Evolutionary conservation across 2,113 vertebrate genomes (phyloP).

Genomic region (Opisthocomus hoazin): DNA sequence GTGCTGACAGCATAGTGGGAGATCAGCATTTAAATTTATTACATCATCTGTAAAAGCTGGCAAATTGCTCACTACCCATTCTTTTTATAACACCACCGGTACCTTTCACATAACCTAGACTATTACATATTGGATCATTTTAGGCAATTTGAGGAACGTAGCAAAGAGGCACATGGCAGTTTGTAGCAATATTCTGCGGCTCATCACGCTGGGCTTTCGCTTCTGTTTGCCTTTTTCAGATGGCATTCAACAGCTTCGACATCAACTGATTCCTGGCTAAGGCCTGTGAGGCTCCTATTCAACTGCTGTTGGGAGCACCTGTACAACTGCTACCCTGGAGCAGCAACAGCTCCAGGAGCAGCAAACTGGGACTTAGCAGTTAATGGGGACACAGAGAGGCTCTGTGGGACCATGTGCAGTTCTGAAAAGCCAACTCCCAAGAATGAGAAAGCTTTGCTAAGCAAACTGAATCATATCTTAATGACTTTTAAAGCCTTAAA

Average conservation of each 20-base stretch:
- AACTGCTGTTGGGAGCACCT: neutral
- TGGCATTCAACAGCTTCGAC: neutral
- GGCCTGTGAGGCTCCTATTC: neutral
- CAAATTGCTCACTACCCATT: rapidly evolving
- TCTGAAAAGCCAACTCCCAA: neutral
- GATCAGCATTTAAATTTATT: neutral
- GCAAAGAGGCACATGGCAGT: neutral
- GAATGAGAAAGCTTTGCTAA: neutral
- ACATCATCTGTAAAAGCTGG: neutral
- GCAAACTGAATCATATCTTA: neutral
- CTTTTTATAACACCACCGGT: neutral
- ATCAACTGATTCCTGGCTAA: neutral
- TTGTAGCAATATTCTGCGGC: neutral
- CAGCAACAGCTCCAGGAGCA: neutral
- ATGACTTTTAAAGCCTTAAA: neutral
- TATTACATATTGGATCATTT: neutral
- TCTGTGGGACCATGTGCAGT: neutral
- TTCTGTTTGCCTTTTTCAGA: neutral
- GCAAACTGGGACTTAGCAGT: neutral
- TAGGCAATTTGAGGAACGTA: neutral
- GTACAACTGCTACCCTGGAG: neutral
- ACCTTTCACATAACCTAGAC: neutral
- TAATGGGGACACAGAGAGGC: neutral
- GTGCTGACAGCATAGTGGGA: neutral
- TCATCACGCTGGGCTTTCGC: neutral